Percentiles rank a stretch among this genome's conserved stretches.
Evolutionary conservation across 2,888 invertebrate species (phyloP).

Genomic region (Tryphoninae sp.): DNA sequence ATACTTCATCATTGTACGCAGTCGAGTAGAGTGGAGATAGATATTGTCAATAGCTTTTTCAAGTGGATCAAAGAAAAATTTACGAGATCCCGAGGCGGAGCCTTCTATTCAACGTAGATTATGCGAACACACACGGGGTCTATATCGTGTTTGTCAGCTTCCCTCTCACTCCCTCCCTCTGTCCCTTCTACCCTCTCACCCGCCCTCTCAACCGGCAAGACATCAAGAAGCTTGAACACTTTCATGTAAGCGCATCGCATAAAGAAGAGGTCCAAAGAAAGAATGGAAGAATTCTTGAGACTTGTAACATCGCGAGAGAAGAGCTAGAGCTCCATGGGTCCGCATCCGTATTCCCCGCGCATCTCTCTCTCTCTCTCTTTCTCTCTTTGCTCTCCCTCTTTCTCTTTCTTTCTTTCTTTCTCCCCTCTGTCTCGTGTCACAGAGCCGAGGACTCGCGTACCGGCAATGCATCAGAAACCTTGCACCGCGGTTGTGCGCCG

Average conservation of each 20-base stretch:
- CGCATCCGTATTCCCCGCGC: slow-evolving; percentile 56
- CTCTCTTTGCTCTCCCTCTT: slow-evolving; percentile 13
- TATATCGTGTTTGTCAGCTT: slow-evolving; percentile 1
- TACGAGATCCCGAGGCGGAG: slow-evolving; percentile 56
- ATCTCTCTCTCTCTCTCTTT: slow-evolving; percentile 25
- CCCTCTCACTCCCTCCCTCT: slow-evolving; percentile 7
- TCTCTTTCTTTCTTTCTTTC: slow-evolving; percentile 17
- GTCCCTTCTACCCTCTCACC: not conserved
- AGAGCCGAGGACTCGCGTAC: slow-evolving; percentile 23
- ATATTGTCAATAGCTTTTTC: slow-evolving; percentile 63
- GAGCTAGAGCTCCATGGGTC: slow-evolving; percentile 66
- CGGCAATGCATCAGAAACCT: slow-evolving; percentile 57
- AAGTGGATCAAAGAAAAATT: slow-evolving; percentile 61
- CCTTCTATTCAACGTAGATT: slow-evolving; percentile 45
- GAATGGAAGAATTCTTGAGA: slow-evolving; percentile 63
- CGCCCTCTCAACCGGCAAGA: slow-evolving; percentile 41
- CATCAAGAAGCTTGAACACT: slow-evolving; percentile 64
- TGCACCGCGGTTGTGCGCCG: slow-evolving; percentile 21
- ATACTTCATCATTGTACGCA: slow-evolving; percentile 30
- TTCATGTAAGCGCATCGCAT: slow-evolving; percentile 63
- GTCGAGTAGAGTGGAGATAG: slow-evolving; percentile 52
- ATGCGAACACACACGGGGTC: slow-evolving; percentile 42
- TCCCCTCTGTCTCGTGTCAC: slow-evolving; percentile 30
- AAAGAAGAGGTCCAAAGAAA: slow-evolving; percentile 63
- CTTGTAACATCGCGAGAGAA: slow-evolving; percentile 66